Base-by-base conservation (phyloP, 2,113 vertebrate genomes). In the Callorhinus ursinus region DNA sequence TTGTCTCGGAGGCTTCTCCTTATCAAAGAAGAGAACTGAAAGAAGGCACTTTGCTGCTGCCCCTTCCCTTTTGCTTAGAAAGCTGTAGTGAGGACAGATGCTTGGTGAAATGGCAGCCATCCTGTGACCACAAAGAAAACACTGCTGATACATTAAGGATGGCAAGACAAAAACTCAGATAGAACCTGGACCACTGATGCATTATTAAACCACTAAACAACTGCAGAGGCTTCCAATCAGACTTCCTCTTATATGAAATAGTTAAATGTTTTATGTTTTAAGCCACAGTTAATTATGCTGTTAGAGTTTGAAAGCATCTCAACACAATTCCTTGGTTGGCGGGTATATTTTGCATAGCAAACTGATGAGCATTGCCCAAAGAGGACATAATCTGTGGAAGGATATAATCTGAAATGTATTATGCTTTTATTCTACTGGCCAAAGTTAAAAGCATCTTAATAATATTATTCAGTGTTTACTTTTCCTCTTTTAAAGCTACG, bases 231-330 rank as follows among this genome's bases (percentile, higher is more conserved):
- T 88, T 74, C 72, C 51, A 72, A n/a, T 7, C 3, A 31, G 16
- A 63, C 28, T 77, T 87, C 80, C 14, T 57, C 31, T 53, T 49
- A 63, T 5, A 42, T 16, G 49, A 93, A 88, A 83, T 49, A 80
- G 74, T 49, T 76, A 57, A 76, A 55, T 39, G 26, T 53, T 96
- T 97, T 61, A 53, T 69, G 63, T 85, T 88, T 79, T 31, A 77
- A 67, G 46, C 4, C 49, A 96, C 46, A 72, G 55, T 76, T 95
- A 94, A 81, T 57, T 89, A 83, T 81, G 88, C 39, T 89, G 28
- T 57, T 72, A 81, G 53, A 2, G 39, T 1, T 65, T 36, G 59
- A 76, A 89, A 93, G 10, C 13, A 63, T 61, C n/a, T 77, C 39
- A 65, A 76, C 53, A 71, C 2, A 51, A 11, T 63, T 74, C 51